Percentiles rank a stretch among this genome's conserved stretches.
phyloP scores from a whole-genome alignment of 2,797 vertebrate genomes.

The Parauchenoglanis punctatus region DNA sequence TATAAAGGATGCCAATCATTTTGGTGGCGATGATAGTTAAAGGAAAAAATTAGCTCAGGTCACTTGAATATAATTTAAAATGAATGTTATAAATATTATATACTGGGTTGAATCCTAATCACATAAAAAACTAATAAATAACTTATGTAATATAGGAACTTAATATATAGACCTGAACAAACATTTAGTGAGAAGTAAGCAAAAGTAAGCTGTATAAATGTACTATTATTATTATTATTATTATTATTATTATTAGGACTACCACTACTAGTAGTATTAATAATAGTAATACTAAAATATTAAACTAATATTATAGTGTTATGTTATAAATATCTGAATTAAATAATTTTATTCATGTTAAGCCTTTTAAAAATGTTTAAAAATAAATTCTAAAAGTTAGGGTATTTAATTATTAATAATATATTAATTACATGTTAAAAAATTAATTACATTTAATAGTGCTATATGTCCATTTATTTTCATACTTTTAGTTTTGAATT shows the following conservation, averaged over 20 bases:
- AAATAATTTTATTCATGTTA: background rate
- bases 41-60: background rate
- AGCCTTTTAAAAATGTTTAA: background rate
- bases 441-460: background rate
- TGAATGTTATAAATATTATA: background rate
- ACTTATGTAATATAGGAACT: background rate
- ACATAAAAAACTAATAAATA: background rate
- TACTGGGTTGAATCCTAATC: background rate
- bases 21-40: background rate
- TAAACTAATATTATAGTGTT: background rate
- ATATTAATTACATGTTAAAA: too few species aligned
- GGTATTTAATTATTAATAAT: background rate
- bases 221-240: background rate
- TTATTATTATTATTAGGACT: too few species aligned
- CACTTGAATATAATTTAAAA: background rate
- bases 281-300: background rate
- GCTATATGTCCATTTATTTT: background rate
- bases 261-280: background rate
- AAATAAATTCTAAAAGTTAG: background rate
- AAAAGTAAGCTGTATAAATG: background rate
- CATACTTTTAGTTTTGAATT: background rate
- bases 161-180: background rate
- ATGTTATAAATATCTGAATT: background rate
- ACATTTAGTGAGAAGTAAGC: background rate
- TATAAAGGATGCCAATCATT: background rate